Conservation (phyloP, 2,797 vertebrate genomes). For the Phalloptychus januarius region DNA sequence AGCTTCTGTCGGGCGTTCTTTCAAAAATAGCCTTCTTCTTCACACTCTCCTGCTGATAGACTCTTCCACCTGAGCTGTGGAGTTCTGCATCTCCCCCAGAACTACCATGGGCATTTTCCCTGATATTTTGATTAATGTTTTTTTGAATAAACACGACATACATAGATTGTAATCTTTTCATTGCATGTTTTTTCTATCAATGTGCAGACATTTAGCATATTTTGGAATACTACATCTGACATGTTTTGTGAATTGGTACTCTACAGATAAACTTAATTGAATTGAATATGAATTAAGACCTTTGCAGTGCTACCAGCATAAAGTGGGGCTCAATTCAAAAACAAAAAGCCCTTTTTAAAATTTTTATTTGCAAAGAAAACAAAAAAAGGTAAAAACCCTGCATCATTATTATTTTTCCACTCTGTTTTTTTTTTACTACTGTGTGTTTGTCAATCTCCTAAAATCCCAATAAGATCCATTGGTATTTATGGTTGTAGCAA, state of each 20-base stretch:
- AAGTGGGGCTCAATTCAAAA: not conserved
- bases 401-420: not conserved
- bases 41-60: not conserved
- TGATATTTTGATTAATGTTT: not conserved
- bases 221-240: not conserved
- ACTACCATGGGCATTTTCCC: not conserved
- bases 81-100: not conserved
- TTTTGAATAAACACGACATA: not conserved
- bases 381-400: not conserved
- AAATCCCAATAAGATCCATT: not conserved
- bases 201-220: not conserved
- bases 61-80: not conserved
- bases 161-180: not conserved
- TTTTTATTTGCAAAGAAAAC: not conserved
- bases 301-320: not conserved
- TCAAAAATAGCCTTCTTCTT: not conserved
- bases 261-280: not conserved
- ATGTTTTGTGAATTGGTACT: not conserved
- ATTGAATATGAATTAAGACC: not conserved
- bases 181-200: not conserved
- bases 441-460: not conserved
- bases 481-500: not conserved
- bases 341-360: not conserved
- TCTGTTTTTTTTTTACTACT: not conserved
- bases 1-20: not conserved